phyloP scores from a whole-genome alignment of 2,888 invertebrate genomes.

The Cyaniris semiargus region DNA sequence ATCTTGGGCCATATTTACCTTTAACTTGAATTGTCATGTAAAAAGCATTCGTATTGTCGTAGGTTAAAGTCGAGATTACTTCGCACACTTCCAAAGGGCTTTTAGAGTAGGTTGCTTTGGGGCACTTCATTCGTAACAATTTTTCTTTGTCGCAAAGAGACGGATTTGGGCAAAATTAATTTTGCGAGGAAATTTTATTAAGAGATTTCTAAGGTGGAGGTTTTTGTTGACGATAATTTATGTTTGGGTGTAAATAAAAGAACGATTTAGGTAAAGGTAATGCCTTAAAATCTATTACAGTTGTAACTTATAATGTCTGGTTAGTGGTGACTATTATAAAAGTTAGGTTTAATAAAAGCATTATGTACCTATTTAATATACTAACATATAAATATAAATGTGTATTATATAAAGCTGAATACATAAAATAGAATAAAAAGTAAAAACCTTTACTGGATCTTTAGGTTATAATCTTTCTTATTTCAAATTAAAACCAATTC shows the following conservation, averaged over 20 bases:
- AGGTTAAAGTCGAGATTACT: conserved; percentile 31
- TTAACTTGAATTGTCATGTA: background rate
- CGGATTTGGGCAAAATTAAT: conserved; percentile 71
- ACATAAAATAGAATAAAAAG: too few species aligned
- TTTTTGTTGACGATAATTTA: conserved; percentile 46
- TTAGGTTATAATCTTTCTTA: too few species aligned
- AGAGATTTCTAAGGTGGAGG: conserved; percentile 53
- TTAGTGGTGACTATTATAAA: background rate
- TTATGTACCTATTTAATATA: too few species aligned
- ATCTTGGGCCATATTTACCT: conserved; percentile 33
- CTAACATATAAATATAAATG: too few species aligned
- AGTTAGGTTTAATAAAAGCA: background rate
- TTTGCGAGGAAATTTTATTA: conserved; percentile 66
- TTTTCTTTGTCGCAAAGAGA: conserved; percentile 76
- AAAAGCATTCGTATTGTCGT: conserved; percentile 1
- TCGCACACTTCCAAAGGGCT: conserved; percentile 45
- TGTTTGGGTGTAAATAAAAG: conserved; percentile 37
- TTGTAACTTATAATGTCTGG: background rate
- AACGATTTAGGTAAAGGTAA: background rate
- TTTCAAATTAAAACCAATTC: background rate
- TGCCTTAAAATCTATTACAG: background rate
- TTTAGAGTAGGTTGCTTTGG: conserved; percentile 60
- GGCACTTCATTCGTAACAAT: conserved; percentile 73
- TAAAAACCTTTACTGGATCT: too few species aligned
- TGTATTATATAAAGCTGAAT: too few species aligned